Percentiles rank a stretch among this genome's conserved stretches.
Conservation (phyloP, 1,140 invertebrate species). For the Asobara japonica region DNA sequence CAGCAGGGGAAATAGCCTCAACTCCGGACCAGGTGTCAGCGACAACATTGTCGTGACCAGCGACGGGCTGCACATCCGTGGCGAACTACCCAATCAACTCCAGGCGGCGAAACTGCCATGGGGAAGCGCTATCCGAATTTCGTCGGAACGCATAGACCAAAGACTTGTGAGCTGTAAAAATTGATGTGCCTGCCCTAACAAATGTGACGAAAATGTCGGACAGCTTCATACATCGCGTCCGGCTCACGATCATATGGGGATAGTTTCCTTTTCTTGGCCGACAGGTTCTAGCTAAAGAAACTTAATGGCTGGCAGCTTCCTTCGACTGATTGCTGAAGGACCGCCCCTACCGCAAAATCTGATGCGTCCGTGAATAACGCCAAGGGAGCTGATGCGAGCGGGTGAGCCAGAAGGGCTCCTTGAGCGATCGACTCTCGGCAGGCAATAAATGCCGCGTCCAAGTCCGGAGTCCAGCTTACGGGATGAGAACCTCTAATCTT, state of each 20-base stretch:
- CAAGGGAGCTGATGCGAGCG: neutral
- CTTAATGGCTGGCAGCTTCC: conserved; percentile 46
- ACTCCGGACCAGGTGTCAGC: conserved; percentile 44
- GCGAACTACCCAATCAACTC: conserved; percentile 54
- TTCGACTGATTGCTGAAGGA: conserved; percentile 46
- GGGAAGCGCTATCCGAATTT: conserved; percentile 44
- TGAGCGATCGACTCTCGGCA: neutral
- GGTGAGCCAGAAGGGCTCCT: neutral
- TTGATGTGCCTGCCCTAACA: conserved; percentile 42
- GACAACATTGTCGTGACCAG: conserved; percentile 46
- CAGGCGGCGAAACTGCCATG: conserved; percentile 38
- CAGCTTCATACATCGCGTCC: conserved; percentile 40
- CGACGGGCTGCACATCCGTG: conserved; percentile 51
- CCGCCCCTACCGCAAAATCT: conserved; percentile 40
- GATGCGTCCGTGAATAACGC: conserved; percentile 42
- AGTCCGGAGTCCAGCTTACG: neutral
- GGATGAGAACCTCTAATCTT: neutral
- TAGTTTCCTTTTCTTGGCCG: conserved; percentile 47
- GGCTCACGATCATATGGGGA: conserved; percentile 46
- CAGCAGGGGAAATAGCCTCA: neutral
- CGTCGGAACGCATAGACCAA: conserved; percentile 39
- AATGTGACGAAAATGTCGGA: conserved; percentile 48
- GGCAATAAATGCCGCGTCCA: neutral
- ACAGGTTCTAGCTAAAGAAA: conserved; percentile 54
- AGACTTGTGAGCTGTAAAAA: conserved; percentile 50